Conservation (phyloP, 2,888 invertebrate genomes). For the Lamellibrachia columna region DNA sequence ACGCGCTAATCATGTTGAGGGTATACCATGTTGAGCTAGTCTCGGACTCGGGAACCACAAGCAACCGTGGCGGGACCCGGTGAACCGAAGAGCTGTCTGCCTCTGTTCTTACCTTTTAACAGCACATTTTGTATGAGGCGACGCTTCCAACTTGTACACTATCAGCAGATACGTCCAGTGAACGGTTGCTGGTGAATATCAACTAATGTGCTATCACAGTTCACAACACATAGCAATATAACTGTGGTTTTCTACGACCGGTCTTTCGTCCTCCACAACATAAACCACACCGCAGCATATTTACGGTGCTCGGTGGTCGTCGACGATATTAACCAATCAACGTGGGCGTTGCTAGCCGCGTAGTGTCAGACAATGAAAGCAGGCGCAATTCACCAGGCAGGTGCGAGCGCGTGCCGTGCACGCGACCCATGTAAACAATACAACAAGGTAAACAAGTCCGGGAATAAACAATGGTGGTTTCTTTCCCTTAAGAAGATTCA, state of each 20-base stretch:
- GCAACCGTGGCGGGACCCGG: not conserved
- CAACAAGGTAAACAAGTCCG: not conserved
- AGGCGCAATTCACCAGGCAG: not conserved
- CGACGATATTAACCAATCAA: not conserved
- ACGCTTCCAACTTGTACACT: not conserved
- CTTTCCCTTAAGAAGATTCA: too few species aligned
- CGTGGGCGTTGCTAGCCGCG: not conserved
- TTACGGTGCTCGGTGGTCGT: not conserved
- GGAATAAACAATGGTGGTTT: not conserved
- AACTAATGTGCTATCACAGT: not conserved
- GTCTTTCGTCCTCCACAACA: not conserved
- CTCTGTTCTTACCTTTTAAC: not conserved
- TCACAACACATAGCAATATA: not conserved
- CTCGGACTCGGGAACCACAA: not conserved
- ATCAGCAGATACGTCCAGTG: not conserved
- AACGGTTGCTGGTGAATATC: not conserved
- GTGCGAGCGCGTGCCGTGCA: slow-evolving; percentile 6
- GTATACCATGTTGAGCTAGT: not conserved
- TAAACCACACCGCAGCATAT: not conserved
- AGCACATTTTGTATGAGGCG: not conserved
- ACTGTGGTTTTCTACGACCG: not conserved
- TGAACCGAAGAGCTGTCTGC: not conserved
- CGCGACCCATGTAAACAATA: not conserved
- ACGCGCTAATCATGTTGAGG: not conserved
- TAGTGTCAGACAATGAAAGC: not conserved